phyloP scores from a whole-genome alignment of 2,797 vertebrate genomes.

The Crenuchus spilurus region DNA sequence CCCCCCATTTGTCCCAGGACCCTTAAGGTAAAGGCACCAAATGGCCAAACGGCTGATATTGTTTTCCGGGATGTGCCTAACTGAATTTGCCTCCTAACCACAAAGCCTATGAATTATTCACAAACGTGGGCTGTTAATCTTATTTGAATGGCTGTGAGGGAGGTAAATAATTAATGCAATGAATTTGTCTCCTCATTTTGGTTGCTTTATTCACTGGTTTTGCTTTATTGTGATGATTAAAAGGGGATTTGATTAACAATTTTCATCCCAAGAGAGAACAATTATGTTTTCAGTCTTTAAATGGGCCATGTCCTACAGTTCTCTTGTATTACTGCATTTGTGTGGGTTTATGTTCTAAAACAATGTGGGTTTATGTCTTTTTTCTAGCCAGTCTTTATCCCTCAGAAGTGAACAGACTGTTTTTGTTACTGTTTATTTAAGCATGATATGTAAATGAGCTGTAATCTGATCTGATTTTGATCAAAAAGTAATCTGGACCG shows the following conservation, averaged over 20 bases:
- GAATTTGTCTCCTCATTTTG: conserved; percentile 3
- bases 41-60: conserved; percentile 1
- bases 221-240: background rate
- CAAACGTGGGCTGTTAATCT: conserved; percentile 17
- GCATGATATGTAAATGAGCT: too few relatives aligned
- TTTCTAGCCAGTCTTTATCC: too few relatives aligned
- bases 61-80: conserved; percentile 7
- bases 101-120: conserved; percentile 30
- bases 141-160: conserved; percentile 24
- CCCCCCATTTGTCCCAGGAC: background rate
- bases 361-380: too few relatives aligned
- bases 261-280: background rate
- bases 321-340: too few relatives aligned
- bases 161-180: conserved; percentile 33
- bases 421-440: too few relatives aligned
- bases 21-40: background rate
- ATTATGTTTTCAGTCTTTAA: background rate
- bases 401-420: too few relatives aligned
- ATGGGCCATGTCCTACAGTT: too few relatives aligned
- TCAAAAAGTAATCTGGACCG: too few relatives aligned
- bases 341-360: too few relatives aligned
- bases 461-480: too few relatives aligned
- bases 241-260: background rate
- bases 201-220: conserved; percentile 10
- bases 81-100: background rate